Percentiles rank a stretch among this genome's conserved stretches.
phyloP scores from a whole-genome alignment of 2,888 invertebrate species.

The Pasiphila rectangulata region DNA sequence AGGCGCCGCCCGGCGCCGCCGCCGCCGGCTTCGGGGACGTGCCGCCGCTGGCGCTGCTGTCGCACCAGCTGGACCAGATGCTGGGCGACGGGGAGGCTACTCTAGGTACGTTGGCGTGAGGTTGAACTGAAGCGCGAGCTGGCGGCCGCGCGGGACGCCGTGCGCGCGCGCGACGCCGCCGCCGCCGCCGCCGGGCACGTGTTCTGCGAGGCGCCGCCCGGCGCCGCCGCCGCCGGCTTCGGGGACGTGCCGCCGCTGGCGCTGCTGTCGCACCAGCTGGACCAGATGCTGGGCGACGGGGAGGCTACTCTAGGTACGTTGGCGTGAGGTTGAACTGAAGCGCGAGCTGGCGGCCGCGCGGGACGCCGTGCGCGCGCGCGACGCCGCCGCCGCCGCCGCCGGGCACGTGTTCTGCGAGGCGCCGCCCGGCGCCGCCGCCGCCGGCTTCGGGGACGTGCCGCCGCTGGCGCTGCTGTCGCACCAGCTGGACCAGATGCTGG shows the following conservation, averaged over 20 bases:
- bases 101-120: conserved; percentile 50
- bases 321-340: conserved; percentile 2
- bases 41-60: conserved; percentile 85
- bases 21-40: conserved; percentile 49
- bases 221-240: conserved; percentile 50
- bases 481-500: too few species aligned
- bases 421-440: too few species aligned
- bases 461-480: too few species aligned
- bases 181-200: conserved; percentile 91
- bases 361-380: too few species aligned
- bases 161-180: conserved; percentile 93
- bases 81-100: conserved; percentile 78
- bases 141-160: conserved; percentile 84
- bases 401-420: too few species aligned
- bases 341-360: too few species aligned
- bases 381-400: too few species aligned
- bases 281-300: conserved; percentile 80
- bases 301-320: conserved; percentile 77
- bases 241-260: conserved; percentile 75
- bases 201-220: conserved; percentile 85
- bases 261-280: conserved; percentile 88
- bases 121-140: conserved; percentile 82
- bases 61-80: conserved; percentile 85
- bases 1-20: conserved; percentile 72
- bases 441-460: too few species aligned